Conservation (phyloP, 2,113 vertebrate genomes). For the Parus major region DNA sequence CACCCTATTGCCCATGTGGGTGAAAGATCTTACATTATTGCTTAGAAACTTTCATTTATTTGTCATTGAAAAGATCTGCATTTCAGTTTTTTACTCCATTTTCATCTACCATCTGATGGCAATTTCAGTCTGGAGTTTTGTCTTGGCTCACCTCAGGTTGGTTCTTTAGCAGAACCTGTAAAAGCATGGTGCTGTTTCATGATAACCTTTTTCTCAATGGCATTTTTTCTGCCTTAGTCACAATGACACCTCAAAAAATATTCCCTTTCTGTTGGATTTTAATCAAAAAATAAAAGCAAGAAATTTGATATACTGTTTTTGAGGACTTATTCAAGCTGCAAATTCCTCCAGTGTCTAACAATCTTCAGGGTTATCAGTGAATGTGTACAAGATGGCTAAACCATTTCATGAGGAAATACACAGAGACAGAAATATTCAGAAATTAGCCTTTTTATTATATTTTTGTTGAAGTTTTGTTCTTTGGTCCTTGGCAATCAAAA, state of each 20-base stretch:
- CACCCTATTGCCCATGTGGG: accelerated
- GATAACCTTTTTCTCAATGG: not conserved
- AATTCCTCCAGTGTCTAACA: not conserved
- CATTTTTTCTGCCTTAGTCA: not conserved
- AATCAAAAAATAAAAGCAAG: not conserved
- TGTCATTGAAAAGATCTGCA: not conserved
- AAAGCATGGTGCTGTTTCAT: not conserved
- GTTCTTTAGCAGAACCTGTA: not conserved
- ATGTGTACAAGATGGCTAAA: not conserved
- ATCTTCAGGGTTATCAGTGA: not conserved
- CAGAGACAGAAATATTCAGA: not conserved
- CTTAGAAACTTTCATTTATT: not conserved
- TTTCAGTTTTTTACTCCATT: not conserved
- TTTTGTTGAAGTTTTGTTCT: not conserved
- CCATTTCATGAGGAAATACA: not conserved
- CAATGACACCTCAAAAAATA: not conserved
- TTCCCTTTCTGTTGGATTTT: not conserved
- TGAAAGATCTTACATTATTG: not conserved
- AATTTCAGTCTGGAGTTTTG: not conserved
- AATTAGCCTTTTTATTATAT: not conserved
- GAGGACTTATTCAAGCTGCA: not conserved
- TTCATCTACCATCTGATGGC: not conserved
- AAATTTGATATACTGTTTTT: not conserved
- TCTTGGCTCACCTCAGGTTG: not conserved
- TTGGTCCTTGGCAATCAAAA: not conserved